A percentile compares a stretch with the other conserved stretches of the same genome.
phyloP scores from a whole-genome alignment of 2,888 invertebrate species.

The Orthosia cruda region DNA sequence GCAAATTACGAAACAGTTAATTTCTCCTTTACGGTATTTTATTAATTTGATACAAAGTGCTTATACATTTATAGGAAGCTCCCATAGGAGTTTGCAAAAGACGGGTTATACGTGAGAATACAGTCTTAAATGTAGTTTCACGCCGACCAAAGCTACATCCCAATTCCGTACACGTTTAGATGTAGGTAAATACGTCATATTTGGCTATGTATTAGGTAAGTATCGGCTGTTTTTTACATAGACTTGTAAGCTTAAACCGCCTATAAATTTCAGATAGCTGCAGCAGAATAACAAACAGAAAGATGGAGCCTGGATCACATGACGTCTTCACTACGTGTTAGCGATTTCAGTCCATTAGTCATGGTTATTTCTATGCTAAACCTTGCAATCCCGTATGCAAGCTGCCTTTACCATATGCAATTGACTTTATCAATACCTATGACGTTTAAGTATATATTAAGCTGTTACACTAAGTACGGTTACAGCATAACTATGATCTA shows the following conservation, averaged over 20 bases:
- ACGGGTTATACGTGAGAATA: background rate
- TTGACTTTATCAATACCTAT: background rate
- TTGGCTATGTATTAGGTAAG: too few relatives aligned
- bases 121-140: background rate
- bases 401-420: background rate
- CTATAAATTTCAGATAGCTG: background rate
- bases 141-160: background rate
- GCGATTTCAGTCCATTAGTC: slow-evolving; percentile 11
- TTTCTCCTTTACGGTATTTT: too few relatives aligned
- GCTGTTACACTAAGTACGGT: slow-evolving; percentile 4
- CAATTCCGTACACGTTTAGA: background rate
- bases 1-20: too few relatives aligned
- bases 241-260: background rate
- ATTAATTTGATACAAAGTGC: too few relatives aligned
- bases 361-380: background rate
- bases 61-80: background rate
- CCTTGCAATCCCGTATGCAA: background rate
- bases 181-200: background rate
- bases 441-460: background rate
- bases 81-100: background rate
- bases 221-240: too few relatives aligned
- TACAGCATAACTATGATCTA: background rate
- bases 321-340: background rate
- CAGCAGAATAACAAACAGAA: too few relatives aligned
- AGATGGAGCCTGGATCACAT: background rate